phyloP scores from a whole-genome alignment of 2,888 invertebrate species.

The Adelphocoris suturalis region DNA sequence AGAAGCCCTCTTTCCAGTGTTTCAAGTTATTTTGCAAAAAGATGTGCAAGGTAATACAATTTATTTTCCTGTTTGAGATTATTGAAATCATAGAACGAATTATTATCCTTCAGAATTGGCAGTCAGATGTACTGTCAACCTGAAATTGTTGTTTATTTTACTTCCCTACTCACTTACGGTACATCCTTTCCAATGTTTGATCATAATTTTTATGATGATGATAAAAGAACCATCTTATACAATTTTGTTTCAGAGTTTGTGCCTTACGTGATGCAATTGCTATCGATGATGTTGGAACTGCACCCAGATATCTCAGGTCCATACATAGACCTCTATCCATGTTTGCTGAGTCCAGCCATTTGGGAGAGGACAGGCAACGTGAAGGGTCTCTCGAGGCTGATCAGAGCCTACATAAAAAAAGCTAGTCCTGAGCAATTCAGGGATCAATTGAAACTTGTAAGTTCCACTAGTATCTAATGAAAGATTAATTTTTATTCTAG shows the following conservation, averaged over 20 bases:
- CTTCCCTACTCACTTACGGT: too few relatives aligned
- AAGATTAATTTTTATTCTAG: too few relatives aligned
- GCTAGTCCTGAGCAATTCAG: constrained; percentile 68
- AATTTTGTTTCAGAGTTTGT: constrained; percentile 88
- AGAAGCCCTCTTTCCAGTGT: constrained; percentile 94
- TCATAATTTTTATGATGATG: too few relatives aligned
- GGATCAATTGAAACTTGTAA: constrained; percentile 83
- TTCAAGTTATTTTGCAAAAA: constrained; percentile 95
- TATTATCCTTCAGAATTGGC: too few relatives aligned
- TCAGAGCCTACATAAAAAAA: constrained; percentile 88
- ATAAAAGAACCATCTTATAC: too few relatives aligned
- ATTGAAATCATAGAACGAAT: too few relatives aligned
- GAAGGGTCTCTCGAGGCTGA: constrained; percentile 93
- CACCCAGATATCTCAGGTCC: constrained; percentile 86
- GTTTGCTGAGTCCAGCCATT: constrained; percentile 91
- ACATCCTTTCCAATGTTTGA: too few relatives aligned
- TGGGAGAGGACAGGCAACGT: constrained; percentile 98
- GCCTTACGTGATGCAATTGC: constrained; percentile 98
- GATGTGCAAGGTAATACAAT: constrained; percentile 88
- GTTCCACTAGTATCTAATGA: constrained; percentile 75
- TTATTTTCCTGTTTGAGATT: too few relatives aligned
- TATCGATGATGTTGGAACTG: constrained; percentile 92
- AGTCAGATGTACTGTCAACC: too few relatives aligned
- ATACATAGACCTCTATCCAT: constrained; percentile 94
- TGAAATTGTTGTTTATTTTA: too few relatives aligned